Evolutionary conservation across 2,113 vertebrate genomes (phyloP), one percentile per base, ranked within the genome.

Genomic region (Gopherus flavomarginatus): DNA sequence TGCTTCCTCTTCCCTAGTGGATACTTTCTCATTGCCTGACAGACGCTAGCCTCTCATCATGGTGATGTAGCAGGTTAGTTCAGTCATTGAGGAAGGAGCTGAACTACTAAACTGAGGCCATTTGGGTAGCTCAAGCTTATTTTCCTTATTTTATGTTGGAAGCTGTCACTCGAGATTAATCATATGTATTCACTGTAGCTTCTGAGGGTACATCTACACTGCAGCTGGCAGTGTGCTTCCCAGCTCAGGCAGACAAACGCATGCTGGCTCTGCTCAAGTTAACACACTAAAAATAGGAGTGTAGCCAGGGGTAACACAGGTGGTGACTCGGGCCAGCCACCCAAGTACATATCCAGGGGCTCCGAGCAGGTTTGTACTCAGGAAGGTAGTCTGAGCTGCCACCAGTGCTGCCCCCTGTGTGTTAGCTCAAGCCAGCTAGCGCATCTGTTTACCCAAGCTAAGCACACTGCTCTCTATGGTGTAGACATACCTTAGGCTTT

Each of bases 141-240:
- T 93, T 85, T 90, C 94, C 35, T 0, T 65, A 35, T 82, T 92
- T 96, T 89, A 42, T 82, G 12, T 78, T 95, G 90, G 85, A 93
- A 94, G 21, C 57, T 92, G 49, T 89, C 82, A 21, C 31, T 81
- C 90, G 35, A 77, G 77, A 31, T 92, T 69, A 92, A 81, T 91
- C 29, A 16, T 88, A 5, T 44, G 16, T 79, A 0, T 1, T 1
- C 44, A 14, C 11, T 10, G 2, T 87, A 42, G 49, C 49, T 87
- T 90, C 14, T 49, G 8, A 38, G 35, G 16, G 35, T 69, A n/a
- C 35, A 38, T 22, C 35, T 69, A 16, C n/a, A 38, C 16, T 69
- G 65, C 35, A 69, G 35, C 17, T 21, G 35, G 65, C 35, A n/a
- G 17, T 10, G 35, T 69, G 65, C 65, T 38, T 38, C 57, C 57